Percentiles rank a stretch among this genome's conserved stretches.
These are phyloP conservation scores for Idaea dimidiata DNA, from an alignment of 2,888 invertebrate species.

Conservation along the genomic window DNA sequence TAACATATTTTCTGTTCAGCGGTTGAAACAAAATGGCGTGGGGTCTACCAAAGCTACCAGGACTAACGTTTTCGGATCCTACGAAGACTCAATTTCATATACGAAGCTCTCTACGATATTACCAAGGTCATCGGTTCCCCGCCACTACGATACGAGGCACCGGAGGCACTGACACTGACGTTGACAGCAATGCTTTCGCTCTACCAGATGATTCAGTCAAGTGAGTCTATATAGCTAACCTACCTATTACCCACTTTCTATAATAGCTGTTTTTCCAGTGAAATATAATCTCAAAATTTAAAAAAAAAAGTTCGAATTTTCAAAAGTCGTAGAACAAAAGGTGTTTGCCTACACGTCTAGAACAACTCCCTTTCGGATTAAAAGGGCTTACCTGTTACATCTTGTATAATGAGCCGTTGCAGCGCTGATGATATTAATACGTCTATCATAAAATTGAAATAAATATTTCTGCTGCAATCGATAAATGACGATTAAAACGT, in stretches of 20 bases:
- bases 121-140: slow-evolving; percentile 84
- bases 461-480: too few species aligned
- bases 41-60: slow-evolving; percentile 87
- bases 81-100: slow-evolving; percentile 82
- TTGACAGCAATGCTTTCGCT: slow-evolving; percentile 82
- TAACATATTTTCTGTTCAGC: background rate
- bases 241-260: background rate
- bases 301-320: too few species aligned
- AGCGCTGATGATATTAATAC: too few species aligned
- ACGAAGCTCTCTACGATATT: slow-evolving; percentile 82
- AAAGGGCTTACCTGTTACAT: too few species aligned
- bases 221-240: slow-evolving; percentile 45
- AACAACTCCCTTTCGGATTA: too few species aligned
- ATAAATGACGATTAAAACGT: too few species aligned
- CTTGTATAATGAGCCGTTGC: too few species aligned
- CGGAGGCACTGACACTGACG: slow-evolving; percentile 81
- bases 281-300: too few species aligned
- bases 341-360: too few species aligned
- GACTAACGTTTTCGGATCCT: slow-evolving; percentile 84
- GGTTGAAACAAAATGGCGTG: slow-evolving; percentile 58
- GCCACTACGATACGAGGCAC: slow-evolving; percentile 79
- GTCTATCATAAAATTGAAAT: too few species aligned
- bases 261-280: too few species aligned
- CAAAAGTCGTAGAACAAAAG: too few species aligned
- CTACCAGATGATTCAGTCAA: slow-evolving; percentile 75